Base-by-base conservation (phyloP, 2,113 vertebrate species). In the Salvator merianae region DNA sequence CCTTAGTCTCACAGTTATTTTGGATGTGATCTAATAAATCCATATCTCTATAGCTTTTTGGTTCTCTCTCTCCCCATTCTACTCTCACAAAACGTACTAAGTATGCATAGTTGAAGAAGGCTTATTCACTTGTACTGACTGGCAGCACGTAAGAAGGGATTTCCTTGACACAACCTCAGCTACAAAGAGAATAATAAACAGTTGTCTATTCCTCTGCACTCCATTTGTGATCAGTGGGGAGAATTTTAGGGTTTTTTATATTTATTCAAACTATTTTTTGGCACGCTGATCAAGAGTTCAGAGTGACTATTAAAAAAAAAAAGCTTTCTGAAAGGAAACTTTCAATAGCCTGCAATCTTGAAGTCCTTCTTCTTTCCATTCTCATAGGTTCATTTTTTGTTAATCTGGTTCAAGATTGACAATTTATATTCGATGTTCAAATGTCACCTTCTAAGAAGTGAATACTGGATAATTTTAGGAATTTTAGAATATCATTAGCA, bases 161-260 rank as follows among this genome's bases (percentile, higher is more conserved):
- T 83, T 69, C 40, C 47, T 84, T 77, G 40, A 32, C 82, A 10
- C 22, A 81, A 79, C 0, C 18, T 69, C 71, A 81, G 6, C 8
- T 0, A 65, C 78, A 80, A 81, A 79, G 10, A 0, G 0, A 0
- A 2, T 1, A 59, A 2, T 0, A 81, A 71, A 81, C 53, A 34
- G 65, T 3, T 47, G 1, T 62, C 70, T 36, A 77, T 4, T 86
- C 7, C 0, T 0, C 32, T 13, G 1, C 6, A 50, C 63, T 62
- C 18, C 1, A 88, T 0, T 84, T 85, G 2, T 24, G 3, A 59
- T 14, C 30, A 81, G 30, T 4, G 14, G 1, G 18, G 13, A 65
- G 2, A 13, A 66, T 26, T 71, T 9, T 70, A 3, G 5, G 74
- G 4, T 84, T 80, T 3, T 20, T n/a, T n/a, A n/a, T n/a, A n/a